phyloP scores from a whole-genome alignment of 2,888 invertebrate genomes.

The Strigamia crassipes region DNA sequence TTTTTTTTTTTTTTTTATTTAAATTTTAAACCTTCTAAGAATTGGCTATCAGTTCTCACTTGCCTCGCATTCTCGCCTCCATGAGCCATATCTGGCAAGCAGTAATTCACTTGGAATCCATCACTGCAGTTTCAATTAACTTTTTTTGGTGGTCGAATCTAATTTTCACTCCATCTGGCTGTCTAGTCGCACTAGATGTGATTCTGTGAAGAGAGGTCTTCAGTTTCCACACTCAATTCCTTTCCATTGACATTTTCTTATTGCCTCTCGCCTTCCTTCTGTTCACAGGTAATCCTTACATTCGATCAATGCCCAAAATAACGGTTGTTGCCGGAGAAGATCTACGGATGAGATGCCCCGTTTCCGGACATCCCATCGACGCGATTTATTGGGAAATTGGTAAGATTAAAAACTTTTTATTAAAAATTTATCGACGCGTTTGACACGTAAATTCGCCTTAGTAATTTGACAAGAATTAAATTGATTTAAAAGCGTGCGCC shows the following conservation, averaged over 20 bases:
- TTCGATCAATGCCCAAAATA: constrained; percentile 88
- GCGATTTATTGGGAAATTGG: constrained; percentile 93
- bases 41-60: background rate
- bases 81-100: constrained; percentile 29
- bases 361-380: constrained; percentile 92
- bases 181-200: constrained; percentile 34
- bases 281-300: constrained; percentile 75
- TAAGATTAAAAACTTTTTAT: constrained; percentile 56
- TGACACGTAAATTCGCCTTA: background rate
- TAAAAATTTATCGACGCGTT: too few species aligned
- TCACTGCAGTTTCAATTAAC: constrained; percentile 42
- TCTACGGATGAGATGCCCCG: constrained; percentile 86
- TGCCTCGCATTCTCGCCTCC: background rate
- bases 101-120: constrained; percentile 37
- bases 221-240: constrained; percentile 39
- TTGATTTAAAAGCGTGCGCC: background rate
- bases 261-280: constrained; percentile 20
- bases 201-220: constrained; percentile 32
- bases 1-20: background rate
- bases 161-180: constrained; percentile 36
- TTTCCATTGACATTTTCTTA: constrained; percentile 38
- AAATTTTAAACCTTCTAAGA: background rate
- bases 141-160: constrained; percentile 36
- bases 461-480: background rate
- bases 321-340: constrained; percentile 90